A percentile compares a stretch with the other conserved stretches of the same genome.
Evolutionary conservation across 1,140 invertebrate species (phyloP).

Genomic region (Parasteatoda tepidariorum): DNA sequence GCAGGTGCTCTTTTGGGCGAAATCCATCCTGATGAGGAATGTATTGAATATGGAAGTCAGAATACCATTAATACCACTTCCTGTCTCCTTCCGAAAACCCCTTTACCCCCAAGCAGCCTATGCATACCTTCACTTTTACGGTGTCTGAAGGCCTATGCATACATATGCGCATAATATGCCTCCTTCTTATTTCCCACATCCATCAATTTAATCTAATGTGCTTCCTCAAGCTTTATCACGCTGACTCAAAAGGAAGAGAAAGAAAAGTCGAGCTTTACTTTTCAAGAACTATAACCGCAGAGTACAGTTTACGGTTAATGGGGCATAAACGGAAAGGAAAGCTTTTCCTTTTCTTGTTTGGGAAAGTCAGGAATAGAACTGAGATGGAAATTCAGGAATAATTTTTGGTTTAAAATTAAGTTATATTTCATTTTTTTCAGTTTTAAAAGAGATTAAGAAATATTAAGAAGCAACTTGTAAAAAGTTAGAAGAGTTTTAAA

Average conservation of each 20-base stretch:
- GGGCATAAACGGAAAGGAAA: conserved; percentile 18
- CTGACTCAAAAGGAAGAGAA: conserved; percentile 11
- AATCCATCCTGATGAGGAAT: conserved; percentile 1
- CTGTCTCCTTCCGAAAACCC: neutral
- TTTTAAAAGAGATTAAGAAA: too few species aligned
- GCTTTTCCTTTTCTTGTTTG: conserved; percentile 1
- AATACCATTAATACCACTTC: conserved; percentile 33
- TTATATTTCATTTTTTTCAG: too few species aligned
- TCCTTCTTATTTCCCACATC: conserved; percentile 2
- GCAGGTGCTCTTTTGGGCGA: neutral
- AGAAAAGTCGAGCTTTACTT: conserved; percentile 19
- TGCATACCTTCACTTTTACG: neutral
- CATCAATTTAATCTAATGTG: conserved; percentile 53
- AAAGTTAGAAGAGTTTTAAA: too few species aligned
- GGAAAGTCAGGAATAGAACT: neutral
- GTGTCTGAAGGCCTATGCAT: neutral
- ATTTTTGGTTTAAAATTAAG: too few species aligned
- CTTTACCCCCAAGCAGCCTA: neutral
- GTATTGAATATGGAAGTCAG: conserved; percentile 12
- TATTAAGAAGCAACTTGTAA: too few species aligned
- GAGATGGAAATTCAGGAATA: too few species aligned
- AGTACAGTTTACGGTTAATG: conserved; percentile 35
- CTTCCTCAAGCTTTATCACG: conserved; percentile 19
- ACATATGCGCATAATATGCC: conserved; percentile 30
- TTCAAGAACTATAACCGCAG: conserved; percentile 18